A percentile compares a stretch with the other conserved stretches of the same genome.
Conservation (phyloP, 2,113 vertebrate species). For the Mustela nigripes region DNA sequence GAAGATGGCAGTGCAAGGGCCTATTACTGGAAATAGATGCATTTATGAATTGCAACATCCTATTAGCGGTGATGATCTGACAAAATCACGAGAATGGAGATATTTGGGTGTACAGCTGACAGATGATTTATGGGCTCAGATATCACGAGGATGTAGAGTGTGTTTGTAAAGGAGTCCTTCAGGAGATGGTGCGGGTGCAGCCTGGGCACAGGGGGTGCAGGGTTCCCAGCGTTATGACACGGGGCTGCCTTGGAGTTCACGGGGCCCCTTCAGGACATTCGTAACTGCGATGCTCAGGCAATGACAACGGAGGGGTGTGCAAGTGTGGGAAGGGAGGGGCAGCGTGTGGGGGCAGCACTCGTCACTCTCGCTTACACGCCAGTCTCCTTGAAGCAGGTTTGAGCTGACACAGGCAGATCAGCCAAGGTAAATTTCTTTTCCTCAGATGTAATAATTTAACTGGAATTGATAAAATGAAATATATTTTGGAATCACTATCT, state of each 20-base stretch:
- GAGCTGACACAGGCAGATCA: background rate
- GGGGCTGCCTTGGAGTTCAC: background rate
- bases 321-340: background rate
- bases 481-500: conserved; percentile 29
- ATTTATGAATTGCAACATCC: conserved; percentile 74
- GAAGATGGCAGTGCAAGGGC: background rate
- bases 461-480: conserved; percentile 65
- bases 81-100: conserved; percentile 65
- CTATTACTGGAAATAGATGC: conserved; percentile 68
- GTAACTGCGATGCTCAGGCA: background rate
- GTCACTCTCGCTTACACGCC: background rate
- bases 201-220: background rate
- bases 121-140: conserved; percentile 53
- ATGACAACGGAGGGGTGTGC: fast-evolving
- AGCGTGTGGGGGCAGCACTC: fast-evolving
- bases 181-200: background rate
- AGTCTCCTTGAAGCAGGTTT: background rate
- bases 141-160: background rate
- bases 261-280: background rate
- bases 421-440: conserved; percentile 61
- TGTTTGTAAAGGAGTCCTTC: background rate
- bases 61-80: conserved; percentile 75
- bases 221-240: fast-evolving
- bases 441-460: conserved; percentile 62
- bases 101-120: conserved; percentile 77